These are phyloP conservation scores for Acestrorhynchus altus DNA, from an alignment of 2,797 vertebrate genomes.

Conservation along the genomic window DNA sequence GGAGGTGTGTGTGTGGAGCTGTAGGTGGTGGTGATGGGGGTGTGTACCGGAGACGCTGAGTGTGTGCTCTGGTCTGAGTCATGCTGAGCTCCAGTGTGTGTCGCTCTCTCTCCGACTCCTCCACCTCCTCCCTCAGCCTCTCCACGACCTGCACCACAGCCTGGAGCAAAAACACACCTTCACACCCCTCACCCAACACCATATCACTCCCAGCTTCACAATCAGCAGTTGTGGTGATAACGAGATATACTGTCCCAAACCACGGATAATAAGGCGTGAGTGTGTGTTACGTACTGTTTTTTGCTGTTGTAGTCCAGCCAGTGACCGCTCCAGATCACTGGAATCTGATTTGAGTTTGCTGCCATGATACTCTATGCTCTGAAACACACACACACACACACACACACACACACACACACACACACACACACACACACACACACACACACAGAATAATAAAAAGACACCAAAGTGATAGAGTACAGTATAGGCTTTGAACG, in stretches of 20 bases:
- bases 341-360: constrained; percentile 17
- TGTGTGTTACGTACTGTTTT: constrained; percentile 35
- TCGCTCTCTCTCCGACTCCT: constrained; percentile 65
- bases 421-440: no score
- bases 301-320: constrained; percentile 27
- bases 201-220: constrained; percentile 2
- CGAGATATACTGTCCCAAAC: no score
- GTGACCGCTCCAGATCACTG: constrained; percentile 19
- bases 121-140: constrained; percentile 49
- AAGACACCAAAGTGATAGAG: no score
- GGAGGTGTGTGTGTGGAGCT: background rate
- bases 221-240: background rate
- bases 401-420: no score
- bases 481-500: no score
- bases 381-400: constrained; percentile 1
- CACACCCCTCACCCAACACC: background rate
- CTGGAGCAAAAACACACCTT: constrained; percentile 59
- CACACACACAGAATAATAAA: no score
- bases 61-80: constrained; percentile 60
- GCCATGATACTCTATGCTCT: constrained; percentile 19
- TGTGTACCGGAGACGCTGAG: constrained; percentile 69
- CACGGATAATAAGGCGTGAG: no score
- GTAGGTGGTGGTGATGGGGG: background rate
- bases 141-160: constrained; percentile 65
- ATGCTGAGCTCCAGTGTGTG: constrained; percentile 54